These are phyloP conservation scores for Heliconius congener DNA, from an alignment of 1,140 invertebrate genomes.

Conservation along the genomic window DNA sequence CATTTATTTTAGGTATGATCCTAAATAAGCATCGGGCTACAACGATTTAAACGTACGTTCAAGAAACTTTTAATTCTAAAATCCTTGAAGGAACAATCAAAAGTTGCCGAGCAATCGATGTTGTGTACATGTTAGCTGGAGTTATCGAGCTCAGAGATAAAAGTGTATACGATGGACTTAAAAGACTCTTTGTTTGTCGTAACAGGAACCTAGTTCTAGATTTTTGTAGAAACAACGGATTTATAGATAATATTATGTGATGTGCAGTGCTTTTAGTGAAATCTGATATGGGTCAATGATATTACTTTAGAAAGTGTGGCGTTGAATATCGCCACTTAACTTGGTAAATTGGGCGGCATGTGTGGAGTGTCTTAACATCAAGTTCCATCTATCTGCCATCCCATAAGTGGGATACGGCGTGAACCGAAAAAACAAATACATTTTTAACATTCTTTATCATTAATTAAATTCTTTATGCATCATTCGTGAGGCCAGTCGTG, in stretches of 20 bases:
- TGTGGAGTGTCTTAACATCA: too few relatives aligned
- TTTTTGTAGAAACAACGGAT: background rate
- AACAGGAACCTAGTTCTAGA: slow-evolving; percentile 1
- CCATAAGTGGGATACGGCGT: too few relatives aligned
- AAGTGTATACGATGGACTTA: slow-evolving; percentile 5
- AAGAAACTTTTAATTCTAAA: slow-evolving; percentile 9
- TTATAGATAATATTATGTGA: background rate
- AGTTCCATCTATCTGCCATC: too few relatives aligned
- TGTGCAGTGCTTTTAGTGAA: background rate
- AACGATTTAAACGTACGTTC: background rate
- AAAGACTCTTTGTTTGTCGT: slow-evolving; percentile 8
- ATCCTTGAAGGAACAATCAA: slow-evolving; percentile 5
- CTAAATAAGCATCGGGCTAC: slow-evolving; percentile 11
- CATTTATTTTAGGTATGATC: background rate
- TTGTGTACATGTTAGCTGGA: background rate
- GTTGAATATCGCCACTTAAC: too few relatives aligned
- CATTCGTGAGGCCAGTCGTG: too few relatives aligned
- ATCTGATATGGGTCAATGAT: background rate
- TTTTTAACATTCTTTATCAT: too few relatives aligned
- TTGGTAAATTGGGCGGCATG: too few relatives aligned
- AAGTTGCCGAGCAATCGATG: slow-evolving; percentile 5
- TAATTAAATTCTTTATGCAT: too few relatives aligned
- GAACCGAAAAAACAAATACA: too few relatives aligned
- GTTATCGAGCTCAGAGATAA: background rate
- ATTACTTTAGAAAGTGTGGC: too few relatives aligned